Percentiles rank a stretch among this genome's conserved stretches.
Conservation (phyloP, 1,140 invertebrate species). For the Trichogramma pretiosum region DNA sequence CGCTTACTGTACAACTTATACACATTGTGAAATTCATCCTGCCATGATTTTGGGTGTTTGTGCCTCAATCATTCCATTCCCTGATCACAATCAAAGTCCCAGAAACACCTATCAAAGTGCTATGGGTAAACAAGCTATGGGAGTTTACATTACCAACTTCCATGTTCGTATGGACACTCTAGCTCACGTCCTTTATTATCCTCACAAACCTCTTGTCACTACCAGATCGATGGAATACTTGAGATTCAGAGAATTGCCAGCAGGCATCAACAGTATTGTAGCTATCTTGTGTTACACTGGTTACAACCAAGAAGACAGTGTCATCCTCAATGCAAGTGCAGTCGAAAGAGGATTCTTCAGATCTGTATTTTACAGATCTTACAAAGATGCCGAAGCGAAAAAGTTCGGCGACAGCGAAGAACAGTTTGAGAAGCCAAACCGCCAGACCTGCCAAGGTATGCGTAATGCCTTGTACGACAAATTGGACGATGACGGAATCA, state of each 20-base stretch:
- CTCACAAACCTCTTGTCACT: slow-evolving; percentile 94
- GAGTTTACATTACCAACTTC: slow-evolving; percentile 98
- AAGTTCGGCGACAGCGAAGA: slow-evolving; percentile 89
- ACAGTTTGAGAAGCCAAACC: slow-evolving; percentile 91
- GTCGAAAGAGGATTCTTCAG: slow-evolving; percentile 95
- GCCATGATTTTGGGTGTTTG: slow-evolving; percentile 31
- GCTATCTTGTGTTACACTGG: slow-evolving; percentile 97
- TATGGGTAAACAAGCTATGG: slow-evolving; percentile 99
- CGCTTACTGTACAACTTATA: slow-evolving; percentile 30
- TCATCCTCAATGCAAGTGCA: slow-evolving; percentile 93
- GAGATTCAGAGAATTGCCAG: slow-evolving; percentile 86
- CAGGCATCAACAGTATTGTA: slow-evolving; percentile 95
- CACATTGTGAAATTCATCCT: slow-evolving; percentile 29
- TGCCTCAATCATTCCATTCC: slow-evolving; percentile 31
- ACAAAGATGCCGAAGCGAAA: slow-evolving; percentile 93
- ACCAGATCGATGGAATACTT: slow-evolving; percentile 90
- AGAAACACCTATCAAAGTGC: slow-evolving; percentile 69
- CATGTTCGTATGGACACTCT: slow-evolving; percentile 98
- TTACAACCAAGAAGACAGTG: slow-evolving; percentile 98
- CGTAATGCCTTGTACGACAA: slow-evolving; percentile 95
- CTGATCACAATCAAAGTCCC: slow-evolving; percentile 32
- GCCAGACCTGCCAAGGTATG: slow-evolving; percentile 92
- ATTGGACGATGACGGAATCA: slow-evolving; percentile 95
- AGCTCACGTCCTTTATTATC: slow-evolving; percentile 94
- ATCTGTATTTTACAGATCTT: slow-evolving; percentile 95